phyloP scores from a whole-genome alignment of 2,888 invertebrate genomes.

The Drosophila emarginata region DNA sequence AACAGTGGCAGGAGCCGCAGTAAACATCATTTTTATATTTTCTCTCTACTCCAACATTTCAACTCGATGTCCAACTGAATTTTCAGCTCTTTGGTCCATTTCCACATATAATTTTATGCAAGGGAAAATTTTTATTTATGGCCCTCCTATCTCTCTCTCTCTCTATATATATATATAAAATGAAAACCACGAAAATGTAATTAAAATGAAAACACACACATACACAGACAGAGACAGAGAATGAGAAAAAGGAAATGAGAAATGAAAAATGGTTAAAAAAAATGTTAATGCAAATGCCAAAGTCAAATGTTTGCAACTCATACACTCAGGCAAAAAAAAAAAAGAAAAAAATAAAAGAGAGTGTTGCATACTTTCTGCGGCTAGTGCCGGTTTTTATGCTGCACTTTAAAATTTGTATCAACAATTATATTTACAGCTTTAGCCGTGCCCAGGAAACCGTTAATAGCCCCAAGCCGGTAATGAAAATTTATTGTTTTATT shows the following conservation, averaged over 20 bases:
- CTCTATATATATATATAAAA: conserved; percentile 37
- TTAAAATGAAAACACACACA: conserved; percentile 64
- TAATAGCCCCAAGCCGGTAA: conserved; percentile 74
- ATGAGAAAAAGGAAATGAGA: background rate
- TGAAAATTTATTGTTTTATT: conserved; percentile 78
- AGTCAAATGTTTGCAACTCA: conserved; percentile 52
- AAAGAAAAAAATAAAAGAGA: background rate
- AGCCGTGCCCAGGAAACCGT: conserved; percentile 59
- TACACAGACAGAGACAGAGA: conserved; percentile 16
- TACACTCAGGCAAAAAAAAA: conserved; percentile 23
- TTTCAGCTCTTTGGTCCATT: conserved; percentile 12
- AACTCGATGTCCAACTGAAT: background rate
- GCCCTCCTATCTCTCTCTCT: conserved; percentile 15
- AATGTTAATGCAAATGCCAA: conserved; percentile 67
- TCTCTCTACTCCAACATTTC: background rate
- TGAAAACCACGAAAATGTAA: conserved; percentile 77
- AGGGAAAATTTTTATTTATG: conserved; percentile 71
- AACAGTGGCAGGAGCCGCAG: background rate
- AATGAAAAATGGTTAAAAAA: conserved; percentile 18
- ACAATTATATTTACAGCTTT: conserved; percentile 57
- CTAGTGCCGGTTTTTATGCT: background rate
- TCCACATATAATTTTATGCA: conserved; percentile 29
- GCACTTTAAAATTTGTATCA: conserved; percentile 57
- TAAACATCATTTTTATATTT: conserved; percentile 7
- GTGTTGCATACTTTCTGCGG: conserved; percentile 48